Conservation (phyloP, 2,797 vertebrate species). For the Rhinatrema bivittatum region DNA sequence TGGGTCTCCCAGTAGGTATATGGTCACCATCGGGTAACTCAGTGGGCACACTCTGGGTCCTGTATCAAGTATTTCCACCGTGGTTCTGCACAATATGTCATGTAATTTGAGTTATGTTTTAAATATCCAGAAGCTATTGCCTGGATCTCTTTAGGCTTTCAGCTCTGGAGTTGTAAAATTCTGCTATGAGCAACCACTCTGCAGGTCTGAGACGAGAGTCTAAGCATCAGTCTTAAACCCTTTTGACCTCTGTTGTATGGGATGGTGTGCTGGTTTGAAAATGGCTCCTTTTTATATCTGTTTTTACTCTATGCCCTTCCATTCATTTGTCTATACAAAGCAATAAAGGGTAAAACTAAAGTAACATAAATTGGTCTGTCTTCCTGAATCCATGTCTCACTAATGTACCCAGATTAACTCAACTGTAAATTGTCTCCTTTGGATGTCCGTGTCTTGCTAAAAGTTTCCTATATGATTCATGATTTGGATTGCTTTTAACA, state of each 20-base stretch:
- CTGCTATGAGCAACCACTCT: neutral
- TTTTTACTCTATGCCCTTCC: conserved; percentile 72
- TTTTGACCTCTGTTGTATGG: conserved; percentile 57
- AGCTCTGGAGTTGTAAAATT: neutral
- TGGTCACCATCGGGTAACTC: no score
- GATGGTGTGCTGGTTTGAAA: conserved; percentile 70
- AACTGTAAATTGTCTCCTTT: conserved; percentile 98
- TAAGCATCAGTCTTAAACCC: conserved; percentile 49
- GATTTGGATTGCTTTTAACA: conserved; percentile 99
- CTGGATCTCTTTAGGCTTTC: neutral
- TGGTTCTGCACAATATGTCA: no score
- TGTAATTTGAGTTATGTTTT: no score
- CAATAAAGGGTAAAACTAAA: conserved; percentile 78
- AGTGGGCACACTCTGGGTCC: no score
- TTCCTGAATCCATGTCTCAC: conserved; percentile 88
- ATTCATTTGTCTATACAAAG: conserved; percentile 83
- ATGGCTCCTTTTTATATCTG: conserved; percentile 74
- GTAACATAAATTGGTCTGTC: conserved; percentile 96
- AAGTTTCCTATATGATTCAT: conserved; percentile 99
- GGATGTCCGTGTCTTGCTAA: conserved; percentile 94
- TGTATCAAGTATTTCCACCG: no score
- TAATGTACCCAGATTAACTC: conserved; percentile 99
- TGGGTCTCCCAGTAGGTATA: no score
- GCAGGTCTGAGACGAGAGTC: conserved; percentile 39
- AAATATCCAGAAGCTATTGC: conserved; percentile 32